Base-by-base conservation (phyloP, 2,113 vertebrate species). In the Copsychus sechellarum region DNA sequence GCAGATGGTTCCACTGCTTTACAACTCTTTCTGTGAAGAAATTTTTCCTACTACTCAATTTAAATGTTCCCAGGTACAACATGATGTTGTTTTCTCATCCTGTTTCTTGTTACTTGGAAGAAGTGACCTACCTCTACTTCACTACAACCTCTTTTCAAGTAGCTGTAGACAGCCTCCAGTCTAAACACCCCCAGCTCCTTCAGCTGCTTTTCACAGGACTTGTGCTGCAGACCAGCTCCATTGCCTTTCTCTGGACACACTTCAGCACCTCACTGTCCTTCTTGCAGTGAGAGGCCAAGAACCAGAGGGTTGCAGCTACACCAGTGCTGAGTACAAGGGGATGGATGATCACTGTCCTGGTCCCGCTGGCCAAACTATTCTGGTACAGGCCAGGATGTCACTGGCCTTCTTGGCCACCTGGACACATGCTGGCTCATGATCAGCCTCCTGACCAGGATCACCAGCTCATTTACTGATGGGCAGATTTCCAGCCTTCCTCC, bases 401-500 rank as follows among this genome's bases (percentile, higher is more conserved):
- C 6, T 15, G 34, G 25, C 48, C 8, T 31, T 47, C 34, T 56
- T 42, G 31, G 31, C 12, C 51, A 57, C 42, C 23, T 29, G 36
- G 36, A 26, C 15, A 33, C 22, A 56, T 1, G 2, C 15, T 12
- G 13, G 22, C 11, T 77, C 22, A 33, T 22, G 9, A 10, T n/a
- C 19, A 42, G 56, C 33, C 14, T 5, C 2, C 36, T 64, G 28
- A 43, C 9, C 57, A 57, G 21, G 10, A 38, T 2, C 9, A 13
- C 23, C 26, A 50, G 36, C 13, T 50, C 23, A 7, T 50, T 57
- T 50, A 24, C 26, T 8, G 3, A 20, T 0, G 0, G 11, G 18
- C 23, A 57, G 18, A 26, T 71, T 38, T 90, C 50, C 43, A 65
- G 16, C 23, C 36, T 9, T 29, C 50, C 65, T 65, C 12, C 5